phyloP scores from a whole-genome alignment of 1,140 invertebrate species.

The Kradibia gibbosae region DNA sequence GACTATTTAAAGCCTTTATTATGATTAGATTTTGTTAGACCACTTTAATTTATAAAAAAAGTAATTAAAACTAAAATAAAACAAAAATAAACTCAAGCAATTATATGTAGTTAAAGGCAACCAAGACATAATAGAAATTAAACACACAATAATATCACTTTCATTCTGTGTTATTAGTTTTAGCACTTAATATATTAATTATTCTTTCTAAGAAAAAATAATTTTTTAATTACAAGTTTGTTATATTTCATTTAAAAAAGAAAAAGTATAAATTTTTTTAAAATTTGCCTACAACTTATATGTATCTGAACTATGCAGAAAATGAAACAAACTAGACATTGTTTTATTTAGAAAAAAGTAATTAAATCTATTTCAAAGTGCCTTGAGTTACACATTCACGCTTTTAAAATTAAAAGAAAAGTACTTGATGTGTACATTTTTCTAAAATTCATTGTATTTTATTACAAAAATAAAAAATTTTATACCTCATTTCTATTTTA shows the following conservation, averaged over 20 bases:
- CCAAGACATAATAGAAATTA: conserved; percentile 29
- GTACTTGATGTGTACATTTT: background rate
- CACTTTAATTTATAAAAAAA: conserved; percentile 22
- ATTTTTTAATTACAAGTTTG: background rate
- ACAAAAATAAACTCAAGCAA: conserved; percentile 24
- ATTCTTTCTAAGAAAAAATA: background rate
- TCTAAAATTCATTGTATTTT: conserved; percentile 16
- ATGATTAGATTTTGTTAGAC: conserved; percentile 15
- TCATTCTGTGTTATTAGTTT: conserved; percentile 31
- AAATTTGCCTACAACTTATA: background rate
- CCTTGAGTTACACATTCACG: conserved; percentile 28
- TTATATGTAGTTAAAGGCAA: background rate
- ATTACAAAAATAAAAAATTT: conserved; percentile 26
- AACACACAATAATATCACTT: background rate
- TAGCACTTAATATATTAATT: conserved; percentile 8
- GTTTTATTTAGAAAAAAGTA: background rate
- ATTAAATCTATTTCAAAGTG: conserved; percentile 8
- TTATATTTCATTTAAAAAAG: conserved; percentile 1
- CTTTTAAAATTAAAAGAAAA: conserved; percentile 5
- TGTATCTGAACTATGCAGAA: background rate
- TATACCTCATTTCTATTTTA: conserved; percentile 7
- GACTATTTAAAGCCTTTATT: conserved; percentile 32
- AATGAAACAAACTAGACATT: background rate
- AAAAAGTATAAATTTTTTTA: background rate
- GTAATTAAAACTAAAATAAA: conserved; percentile 5